Percentiles rank a stretch among this genome's conserved stretches.
Evolutionary conservation across 2,888 invertebrate genomes (phyloP).

Genomic region (Scelioninae gen. 1): DNA sequence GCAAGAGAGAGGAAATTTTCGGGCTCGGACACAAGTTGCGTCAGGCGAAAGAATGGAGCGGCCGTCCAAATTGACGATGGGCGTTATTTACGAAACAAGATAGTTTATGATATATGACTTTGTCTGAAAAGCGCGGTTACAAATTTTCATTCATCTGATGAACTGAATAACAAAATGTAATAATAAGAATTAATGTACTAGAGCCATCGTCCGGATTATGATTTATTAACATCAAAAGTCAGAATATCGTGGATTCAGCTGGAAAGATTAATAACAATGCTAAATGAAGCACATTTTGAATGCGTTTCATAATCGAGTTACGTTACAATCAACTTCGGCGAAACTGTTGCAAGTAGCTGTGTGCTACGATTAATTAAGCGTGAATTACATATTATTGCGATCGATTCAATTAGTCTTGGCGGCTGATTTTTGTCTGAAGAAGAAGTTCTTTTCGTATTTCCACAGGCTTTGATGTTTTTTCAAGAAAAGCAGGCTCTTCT

Average conservation of each 20-base stretch:
- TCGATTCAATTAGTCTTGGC: constrained; percentile 32
- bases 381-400: constrained; percentile 5
- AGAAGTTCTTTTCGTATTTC: constrained; percentile 16
- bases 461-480: constrained; percentile 32
- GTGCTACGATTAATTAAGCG: constrained; percentile 27
- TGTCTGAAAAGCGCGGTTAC: background rate
- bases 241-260: background rate
- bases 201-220: background rate
- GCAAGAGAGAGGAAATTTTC: constrained; percentile 27
- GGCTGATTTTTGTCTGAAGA: constrained; percentile 16
- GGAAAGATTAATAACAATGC: constrained; percentile 4
- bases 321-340: constrained; percentile 34
- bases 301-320: constrained; percentile 4
- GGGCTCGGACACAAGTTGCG: constrained; percentile 20
- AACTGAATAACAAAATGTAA: constrained; percentile 11
- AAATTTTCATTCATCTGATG: constrained; percentile 10
- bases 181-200: constrained; percentile 3
- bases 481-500: constrained; percentile 39
- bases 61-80: constrained; percentile 20
- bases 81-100: constrained; percentile 40
- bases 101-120: constrained; percentile 25
- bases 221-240: constrained; percentile 15
- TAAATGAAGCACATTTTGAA: background rate
- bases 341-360: constrained; percentile 26
- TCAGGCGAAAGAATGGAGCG: constrained; percentile 37